phyloP scores from a whole-genome alignment of 2,113 vertebrate genomes.

The Physeter macrocephalus region DNA sequence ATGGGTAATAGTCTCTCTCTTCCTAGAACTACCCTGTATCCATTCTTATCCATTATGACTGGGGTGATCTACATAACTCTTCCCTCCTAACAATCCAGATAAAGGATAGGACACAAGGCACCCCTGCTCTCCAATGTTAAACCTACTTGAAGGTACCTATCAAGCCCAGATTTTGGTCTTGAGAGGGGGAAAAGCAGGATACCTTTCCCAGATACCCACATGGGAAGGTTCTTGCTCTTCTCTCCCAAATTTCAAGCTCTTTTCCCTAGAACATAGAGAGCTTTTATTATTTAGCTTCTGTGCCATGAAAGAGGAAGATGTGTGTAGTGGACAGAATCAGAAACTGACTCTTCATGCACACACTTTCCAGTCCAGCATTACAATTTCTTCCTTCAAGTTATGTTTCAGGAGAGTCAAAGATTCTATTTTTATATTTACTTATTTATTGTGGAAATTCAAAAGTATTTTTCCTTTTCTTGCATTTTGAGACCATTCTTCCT shows the following conservation, averaged over 20 bases:
- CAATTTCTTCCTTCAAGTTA: background rate
- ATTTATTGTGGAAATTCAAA: background rate
- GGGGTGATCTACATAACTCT: background rate
- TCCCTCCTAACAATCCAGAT: background rate
- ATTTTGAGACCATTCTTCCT: background rate
- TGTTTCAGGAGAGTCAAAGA: background rate
- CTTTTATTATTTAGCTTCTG: background rate
- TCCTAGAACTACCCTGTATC: background rate
- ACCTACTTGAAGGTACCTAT: background rate
- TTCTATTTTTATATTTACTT: background rate
- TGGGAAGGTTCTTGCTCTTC: background rate
- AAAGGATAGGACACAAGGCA: background rate
- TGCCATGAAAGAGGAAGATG: background rate
- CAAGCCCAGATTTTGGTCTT: background rate
- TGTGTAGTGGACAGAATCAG: background rate
- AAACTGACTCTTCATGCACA: background rate
- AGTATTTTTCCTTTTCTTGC: background rate
- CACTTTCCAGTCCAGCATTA: background rate
- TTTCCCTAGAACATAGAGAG: background rate
- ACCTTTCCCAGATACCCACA: background rate
- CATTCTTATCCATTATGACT: background rate
- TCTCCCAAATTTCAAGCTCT: background rate
- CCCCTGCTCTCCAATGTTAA: background rate
- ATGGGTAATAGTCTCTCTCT: background rate
- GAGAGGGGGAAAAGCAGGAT: background rate